A percentile compares a stretch with the other conserved stretches of the same genome.
These are phyloP conservation scores for Quiscalus mexicanus DNA, from an alignment of 2,113 vertebrate species.

Conservation along the genomic window DNA sequence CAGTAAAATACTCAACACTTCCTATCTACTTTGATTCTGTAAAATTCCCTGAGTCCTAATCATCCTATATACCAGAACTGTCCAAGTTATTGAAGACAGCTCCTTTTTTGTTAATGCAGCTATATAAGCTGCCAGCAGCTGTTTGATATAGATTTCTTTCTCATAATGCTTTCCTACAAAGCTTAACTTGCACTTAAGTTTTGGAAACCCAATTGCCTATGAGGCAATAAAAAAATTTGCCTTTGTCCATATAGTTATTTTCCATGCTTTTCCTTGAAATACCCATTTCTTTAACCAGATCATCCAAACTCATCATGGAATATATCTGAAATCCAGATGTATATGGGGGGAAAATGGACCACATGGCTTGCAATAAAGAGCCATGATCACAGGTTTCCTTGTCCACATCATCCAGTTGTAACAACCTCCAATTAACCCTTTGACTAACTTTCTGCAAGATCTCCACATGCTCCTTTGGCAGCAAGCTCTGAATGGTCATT, in stretches of 20 bases:
- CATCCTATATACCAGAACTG: background rate
- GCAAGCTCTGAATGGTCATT: background rate
- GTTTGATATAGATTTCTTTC: background rate
- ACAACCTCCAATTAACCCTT: background rate
- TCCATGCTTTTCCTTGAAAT: background rate
- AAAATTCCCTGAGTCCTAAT: background rate
- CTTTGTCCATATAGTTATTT: background rate
- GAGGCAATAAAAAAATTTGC: background rate
- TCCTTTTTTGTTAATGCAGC: background rate
- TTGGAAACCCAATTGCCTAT: background rate
- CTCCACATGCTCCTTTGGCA: background rate
- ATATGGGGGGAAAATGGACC: background rate
- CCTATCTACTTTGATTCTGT: background rate
- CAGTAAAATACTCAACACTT: background rate
- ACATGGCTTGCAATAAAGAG: background rate
- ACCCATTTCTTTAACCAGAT: background rate
- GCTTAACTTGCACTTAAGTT: background rate
- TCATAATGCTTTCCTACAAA: background rate
- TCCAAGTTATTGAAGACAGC: background rate
- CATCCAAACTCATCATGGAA: background rate
- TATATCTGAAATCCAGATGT: background rate
- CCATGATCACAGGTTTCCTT: background rate
- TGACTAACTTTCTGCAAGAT: background rate
- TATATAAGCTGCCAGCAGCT: background rate
- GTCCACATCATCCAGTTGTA: background rate